phyloP scores from a whole-genome alignment of 1,140 invertebrate species.

The Palaemon carinicauda region DNA sequence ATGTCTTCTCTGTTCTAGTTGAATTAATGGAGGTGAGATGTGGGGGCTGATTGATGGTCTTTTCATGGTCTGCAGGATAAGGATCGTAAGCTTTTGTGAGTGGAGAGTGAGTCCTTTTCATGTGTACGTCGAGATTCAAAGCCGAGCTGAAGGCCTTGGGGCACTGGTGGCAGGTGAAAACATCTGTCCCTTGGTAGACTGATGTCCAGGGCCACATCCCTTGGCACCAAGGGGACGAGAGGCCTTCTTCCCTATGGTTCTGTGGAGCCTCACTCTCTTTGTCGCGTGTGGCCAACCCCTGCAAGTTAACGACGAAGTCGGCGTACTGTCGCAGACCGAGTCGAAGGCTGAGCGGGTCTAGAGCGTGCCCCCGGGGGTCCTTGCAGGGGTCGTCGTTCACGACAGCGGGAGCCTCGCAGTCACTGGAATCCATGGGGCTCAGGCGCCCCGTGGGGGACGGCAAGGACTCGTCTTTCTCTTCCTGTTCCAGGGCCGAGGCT shows the following conservation, averaged over 20 bases:
- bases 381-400: conserved; percentile 20
- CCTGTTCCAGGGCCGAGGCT: conserved; percentile 57
- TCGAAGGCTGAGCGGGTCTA: conserved; percentile 38
- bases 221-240: conserved; percentile 26
- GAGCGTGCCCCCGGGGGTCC: conserved; percentile 19
- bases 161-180: conserved; percentile 43
- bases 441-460: conserved; percentile 40
- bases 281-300: conserved; percentile 38
- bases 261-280: conserved; percentile 12
- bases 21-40: neutral
- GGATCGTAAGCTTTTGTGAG: conserved; percentile 16
- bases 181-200: conserved; percentile 15
- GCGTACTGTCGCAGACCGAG: conserved; percentile 43
- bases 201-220: conserved; percentile 41
- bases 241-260: neutral
- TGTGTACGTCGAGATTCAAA: conserved; percentile 19
- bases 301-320: conserved; percentile 42
- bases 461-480: conserved; percentile 46
- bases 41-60: conserved; percentile 7
- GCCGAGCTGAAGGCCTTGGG: conserved; percentile 31
- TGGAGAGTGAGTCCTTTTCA: conserved; percentile 31
- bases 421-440: conserved; percentile 56
- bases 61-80: conserved; percentile 16
- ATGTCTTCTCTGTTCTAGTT: conserved; percentile 36
- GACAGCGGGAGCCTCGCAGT: conserved; percentile 9